Conservation (phyloP, 2,113 vertebrate genomes). For the Nannospalax galili region DNA sequence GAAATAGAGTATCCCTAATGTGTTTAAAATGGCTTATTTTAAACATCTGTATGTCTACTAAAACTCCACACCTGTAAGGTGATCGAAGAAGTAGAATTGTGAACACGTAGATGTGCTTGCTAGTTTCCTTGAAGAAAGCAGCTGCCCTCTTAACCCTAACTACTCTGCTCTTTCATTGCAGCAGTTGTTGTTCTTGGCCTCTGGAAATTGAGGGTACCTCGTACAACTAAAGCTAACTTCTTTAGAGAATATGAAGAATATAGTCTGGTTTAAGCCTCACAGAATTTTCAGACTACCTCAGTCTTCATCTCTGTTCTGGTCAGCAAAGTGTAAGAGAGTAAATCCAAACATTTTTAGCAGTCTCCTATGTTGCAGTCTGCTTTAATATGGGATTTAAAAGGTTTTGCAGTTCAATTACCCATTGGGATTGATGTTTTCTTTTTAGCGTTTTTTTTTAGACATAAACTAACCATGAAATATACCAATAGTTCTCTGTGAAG, state of each 20-base stretch:
- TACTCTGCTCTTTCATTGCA: background rate
- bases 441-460: constrained; percentile 30
- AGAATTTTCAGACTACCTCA: constrained; percentile 18
- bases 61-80: background rate
- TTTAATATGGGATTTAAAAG: background rate
- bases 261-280: constrained; percentile 22
- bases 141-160: background rate
- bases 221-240: background rate
- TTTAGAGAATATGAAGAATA: constrained; percentile 22
- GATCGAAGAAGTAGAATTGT: background rate
- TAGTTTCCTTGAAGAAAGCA: background rate
- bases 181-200: constrained; percentile 43
- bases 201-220: background rate
- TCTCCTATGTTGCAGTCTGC: background rate
- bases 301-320: constrained; percentile 49
- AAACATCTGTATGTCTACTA: background rate
- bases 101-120: background rate
- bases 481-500: constrained; percentile 15
- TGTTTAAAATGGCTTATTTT: constrained; percentile 29
- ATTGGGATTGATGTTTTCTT: constrained; percentile 12
- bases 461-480: background rate
- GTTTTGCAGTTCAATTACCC: background rate
- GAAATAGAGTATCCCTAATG: background rate
- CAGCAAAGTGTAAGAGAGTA: constrained; percentile 42
- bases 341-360: background rate